These are phyloP conservation scores for Casuarius casuarius DNA, from an alignment of 2,113 vertebrate species.

Conservation along the genomic window DNA sequence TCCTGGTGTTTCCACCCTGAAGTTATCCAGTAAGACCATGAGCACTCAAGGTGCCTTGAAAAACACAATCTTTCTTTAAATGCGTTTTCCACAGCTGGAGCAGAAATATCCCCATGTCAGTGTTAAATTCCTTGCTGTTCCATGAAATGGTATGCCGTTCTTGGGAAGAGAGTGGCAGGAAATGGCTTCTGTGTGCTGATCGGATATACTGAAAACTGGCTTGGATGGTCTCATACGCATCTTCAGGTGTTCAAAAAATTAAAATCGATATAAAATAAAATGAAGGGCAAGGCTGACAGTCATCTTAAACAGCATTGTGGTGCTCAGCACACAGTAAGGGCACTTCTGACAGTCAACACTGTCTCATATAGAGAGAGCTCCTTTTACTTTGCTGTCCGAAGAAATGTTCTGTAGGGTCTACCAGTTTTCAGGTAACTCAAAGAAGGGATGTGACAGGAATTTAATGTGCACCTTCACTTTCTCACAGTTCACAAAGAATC, in stretches of 20 bases:
- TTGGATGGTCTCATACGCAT: slow-evolving; percentile 21
- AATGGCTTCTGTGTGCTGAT: not conserved
- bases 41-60: not conserved
- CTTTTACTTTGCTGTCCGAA: slow-evolving; percentile 46
- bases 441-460: slow-evolving; percentile 36
- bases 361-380: not conserved
- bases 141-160: accelerated
- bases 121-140: not conserved
- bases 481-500: slow-evolving; percentile 52
- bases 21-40: not conserved
- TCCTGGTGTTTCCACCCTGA: not conserved
- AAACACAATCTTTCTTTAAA: not conserved
- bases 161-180: not conserved
- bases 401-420: slow-evolving; percentile 50
- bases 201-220: not conserved
- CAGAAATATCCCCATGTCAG: not conserved
- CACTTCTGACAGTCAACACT: slow-evolving; percentile 19
- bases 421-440: slow-evolving; percentile 47
- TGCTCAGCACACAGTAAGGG: not conserved
- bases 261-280: slow-evolving; percentile 47
- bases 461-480: slow-evolving; percentile 38
- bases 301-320: slow-evolving; percentile 29
- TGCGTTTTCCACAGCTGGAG: accelerated
- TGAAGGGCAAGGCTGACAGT: slow-evolving; percentile 33
- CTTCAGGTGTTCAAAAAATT: slow-evolving; percentile 5